Evolutionary conservation across 1,140 invertebrate species (phyloP), one percentile per base, ranked within the genome.

Genomic region (Cephus cinctus): DNA sequence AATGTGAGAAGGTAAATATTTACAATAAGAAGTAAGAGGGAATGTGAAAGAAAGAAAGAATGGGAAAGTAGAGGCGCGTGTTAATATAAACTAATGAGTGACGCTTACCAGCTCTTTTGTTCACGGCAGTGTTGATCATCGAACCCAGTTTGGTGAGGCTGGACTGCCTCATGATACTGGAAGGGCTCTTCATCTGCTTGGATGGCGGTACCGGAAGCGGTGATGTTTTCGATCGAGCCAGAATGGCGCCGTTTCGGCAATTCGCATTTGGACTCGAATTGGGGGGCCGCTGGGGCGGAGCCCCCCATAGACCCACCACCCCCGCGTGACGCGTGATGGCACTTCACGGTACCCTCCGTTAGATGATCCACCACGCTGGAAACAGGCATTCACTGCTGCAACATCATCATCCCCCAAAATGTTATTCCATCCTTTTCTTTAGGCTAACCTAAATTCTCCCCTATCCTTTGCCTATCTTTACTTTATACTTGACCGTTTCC

Each of bases 121-220:
- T 80, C 47, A 84, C 82, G 43, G 83, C 81, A 32, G 82, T 83
- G 59, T 84, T 84, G 45, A 85, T 78, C 76, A 84, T 84, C 49
- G 78, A 80, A n/a, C 82, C 81, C 47, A 85, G 78, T 66, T 82
- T 82, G 20, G 83, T 83, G 63, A 85, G 81, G 73, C 83, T 84
- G 40, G 83, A 81, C 65, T 86, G 83, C 44, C 83, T 78, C 69
- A 84, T 85, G 57, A 85, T 81, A 60, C 61, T 76, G 60, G 57
- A 77, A 47, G 67, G 78, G 54, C 61, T 78, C 60, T 76, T 70
- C 63, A 78, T 74, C 61, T 77, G 69, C 61, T 75, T 78, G 54
- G 62, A 55, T 15, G 58, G 50, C 50, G 56, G 57, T 49, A 51
- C 56, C 48, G 56, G 48, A 58, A 51, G 57, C 52, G 51, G 52